Evolutionary conservation across 2,797 vertebrate species (phyloP).

Genomic region (Phrynocephalus guinanensis): DNA sequence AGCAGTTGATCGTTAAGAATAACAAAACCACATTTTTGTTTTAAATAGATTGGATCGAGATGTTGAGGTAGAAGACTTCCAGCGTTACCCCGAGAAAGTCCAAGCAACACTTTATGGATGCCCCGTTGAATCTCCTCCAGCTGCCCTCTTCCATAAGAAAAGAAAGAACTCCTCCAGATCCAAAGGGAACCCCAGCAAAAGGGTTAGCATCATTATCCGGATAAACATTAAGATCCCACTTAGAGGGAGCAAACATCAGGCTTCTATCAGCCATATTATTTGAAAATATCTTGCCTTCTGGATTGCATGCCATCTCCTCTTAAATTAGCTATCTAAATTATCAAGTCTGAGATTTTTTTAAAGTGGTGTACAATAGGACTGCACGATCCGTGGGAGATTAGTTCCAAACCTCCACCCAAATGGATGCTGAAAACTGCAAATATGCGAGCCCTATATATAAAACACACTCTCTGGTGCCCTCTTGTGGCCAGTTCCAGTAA

Average conservation of each 20-base stretch:
- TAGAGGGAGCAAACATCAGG: background rate
- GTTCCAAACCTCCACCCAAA: too few relatives aligned
- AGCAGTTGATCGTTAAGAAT: conserved; percentile 1
- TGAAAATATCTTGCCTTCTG: background rate
- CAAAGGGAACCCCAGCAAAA: conserved; percentile 81
- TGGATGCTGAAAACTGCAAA: too few relatives aligned
- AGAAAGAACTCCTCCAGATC: conserved; percentile 80
- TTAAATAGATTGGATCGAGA: conserved; percentile 88
- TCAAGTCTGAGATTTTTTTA: background rate
- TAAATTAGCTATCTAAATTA: background rate
- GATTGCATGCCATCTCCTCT: background rate
- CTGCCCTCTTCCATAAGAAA: conserved; percentile 82
- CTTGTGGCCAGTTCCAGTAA: too few relatives aligned
- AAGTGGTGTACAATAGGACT: too few relatives aligned
- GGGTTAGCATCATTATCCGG: conserved; percentile 76
- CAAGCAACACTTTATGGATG: conserved; percentile 91
- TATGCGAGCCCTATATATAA: too few relatives aligned
- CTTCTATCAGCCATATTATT: background rate
- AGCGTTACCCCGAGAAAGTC: conserved; percentile 90
- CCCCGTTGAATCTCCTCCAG: conserved; percentile 85
- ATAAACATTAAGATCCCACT: background rate
- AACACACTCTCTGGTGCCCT: too few relatives aligned
- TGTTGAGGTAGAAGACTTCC: conserved; percentile 96
- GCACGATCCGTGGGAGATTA: too few relatives aligned
- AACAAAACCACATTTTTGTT: background rate